phyloP scores from a whole-genome alignment of 2,113 vertebrate genomes.

The Notiomystis cincta region DNA sequence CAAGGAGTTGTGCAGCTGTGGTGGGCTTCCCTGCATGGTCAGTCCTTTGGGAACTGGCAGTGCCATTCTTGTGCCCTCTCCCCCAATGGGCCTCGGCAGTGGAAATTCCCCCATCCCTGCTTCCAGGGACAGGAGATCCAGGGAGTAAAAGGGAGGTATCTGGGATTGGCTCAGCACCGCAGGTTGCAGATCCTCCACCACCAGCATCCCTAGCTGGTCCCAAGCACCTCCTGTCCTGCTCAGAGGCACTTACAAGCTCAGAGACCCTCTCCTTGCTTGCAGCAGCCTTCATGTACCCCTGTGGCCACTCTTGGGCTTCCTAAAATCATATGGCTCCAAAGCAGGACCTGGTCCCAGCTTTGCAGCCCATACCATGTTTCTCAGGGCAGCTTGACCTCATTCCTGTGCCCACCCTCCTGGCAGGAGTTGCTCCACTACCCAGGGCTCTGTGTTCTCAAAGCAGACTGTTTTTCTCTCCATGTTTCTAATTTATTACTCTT shows the following conservation, averaged over 20 bases:
- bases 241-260: neutral
- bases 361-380: neutral
- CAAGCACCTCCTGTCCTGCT: neutral
- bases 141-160: neutral
- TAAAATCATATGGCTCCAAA: neutral
- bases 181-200: neutral
- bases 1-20: neutral
- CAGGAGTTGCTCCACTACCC: neutral
- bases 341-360: neutral
- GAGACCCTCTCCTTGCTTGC: neutral
- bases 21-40: neutral
- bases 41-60: neutral
- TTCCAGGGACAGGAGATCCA: neutral
- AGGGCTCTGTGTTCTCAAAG: neutral
- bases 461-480: neutral
- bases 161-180: neutral
- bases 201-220: neutral
- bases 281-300: neutral
- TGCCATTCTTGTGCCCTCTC: neutral
- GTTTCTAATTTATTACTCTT: neutral
- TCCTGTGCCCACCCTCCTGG: neutral
- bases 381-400: neutral
- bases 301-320: neutral
- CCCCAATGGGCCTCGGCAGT: neutral
- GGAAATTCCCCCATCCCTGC: neutral